A percentile compares a stretch with the other conserved stretches of the same genome.
phyloP scores from a whole-genome alignment of 1,140 invertebrate species.

The Berghia stephanieae region DNA sequence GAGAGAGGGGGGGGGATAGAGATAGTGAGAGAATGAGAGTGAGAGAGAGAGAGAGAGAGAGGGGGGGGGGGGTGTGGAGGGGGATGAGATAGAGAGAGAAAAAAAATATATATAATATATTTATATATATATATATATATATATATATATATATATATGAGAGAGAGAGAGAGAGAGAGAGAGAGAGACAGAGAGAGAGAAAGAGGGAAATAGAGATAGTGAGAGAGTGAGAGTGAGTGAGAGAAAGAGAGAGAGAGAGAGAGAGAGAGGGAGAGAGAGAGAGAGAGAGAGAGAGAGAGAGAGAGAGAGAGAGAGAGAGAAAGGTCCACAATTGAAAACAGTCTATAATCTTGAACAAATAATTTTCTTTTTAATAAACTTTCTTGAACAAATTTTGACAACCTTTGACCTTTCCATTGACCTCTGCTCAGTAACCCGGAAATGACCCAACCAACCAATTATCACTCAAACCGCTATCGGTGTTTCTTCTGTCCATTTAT shows the following conservation, averaged over 20 bases:
- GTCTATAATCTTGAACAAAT: no score
- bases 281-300: background rate
- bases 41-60: background rate
- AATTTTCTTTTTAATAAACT: no score
- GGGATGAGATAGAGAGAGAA: background rate
- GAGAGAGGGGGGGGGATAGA: background rate
- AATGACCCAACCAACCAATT: no score
- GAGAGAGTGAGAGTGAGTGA: background rate
- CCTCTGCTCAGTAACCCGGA: no score
- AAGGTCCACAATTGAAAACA: no score
- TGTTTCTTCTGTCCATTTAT: no score
- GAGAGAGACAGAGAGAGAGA: background rate
- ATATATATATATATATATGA: no score
- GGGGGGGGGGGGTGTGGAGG: background rate
- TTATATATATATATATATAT: no score
- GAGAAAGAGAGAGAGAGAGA: background rate
- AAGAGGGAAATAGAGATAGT: background rate
- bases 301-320: background rate
- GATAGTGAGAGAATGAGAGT: background rate
- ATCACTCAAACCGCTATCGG: no score
- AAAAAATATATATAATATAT: no score
- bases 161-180: background rate
- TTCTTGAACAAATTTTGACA: no score
- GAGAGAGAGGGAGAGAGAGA: background rate
- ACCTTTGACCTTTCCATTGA: no score